Base-by-base conservation (phyloP, 2,797 vertebrate genomes). In the Urocyon cinereoargenteus region DNA sequence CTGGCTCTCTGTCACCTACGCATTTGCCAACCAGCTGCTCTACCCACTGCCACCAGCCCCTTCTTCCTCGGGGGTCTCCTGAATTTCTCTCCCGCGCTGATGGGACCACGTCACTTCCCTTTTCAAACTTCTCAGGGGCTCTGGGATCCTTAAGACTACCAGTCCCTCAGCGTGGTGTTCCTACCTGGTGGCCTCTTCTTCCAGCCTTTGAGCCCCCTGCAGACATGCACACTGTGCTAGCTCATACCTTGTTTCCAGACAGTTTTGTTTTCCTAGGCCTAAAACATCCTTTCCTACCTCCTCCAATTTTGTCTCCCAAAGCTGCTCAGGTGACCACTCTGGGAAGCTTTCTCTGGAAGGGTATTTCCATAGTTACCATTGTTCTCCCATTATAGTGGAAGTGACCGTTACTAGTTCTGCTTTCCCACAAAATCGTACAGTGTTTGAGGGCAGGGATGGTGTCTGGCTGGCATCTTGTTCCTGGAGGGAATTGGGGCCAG, bases 221-320 rank as follows among this genome's bases (percentile, higher is more conserved):
- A 55, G 86, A 2, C 19, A 10, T 5, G 13, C n/a, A 16, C 19
- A 14, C 36, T n/a, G 1, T 2, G 5, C 11, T 1, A 6, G 82
- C 11, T 78, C 68, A 1, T 14, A 31, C 21, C n/a, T 11, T 61
- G 55, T 64, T 70, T 82, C 51, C 59, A 82, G 64, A 19, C 59
- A 16, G 16, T 66, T 66, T 68, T 70, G 0, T 51, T 61, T 79
- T 61, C 66, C 59, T 64, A 57, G 40, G 36, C 79, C 36, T 12
- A 6, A n/a, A 24, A 84, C 10, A 5, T 8, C 57, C 82, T 82
- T 72, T 55, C 51, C 53, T 61, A 19, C 49, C 5, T 22, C 51
- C 93, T 57, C 55, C 15, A 2, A 10, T 77, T 22, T 26, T 1
- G 24, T 36, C 57, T 90, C 61, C 79, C 24, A 22, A 8, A 75